Evolutionary conservation across 2,113 vertebrate genomes (phyloP), one percentile per base, ranked within the genome.

Genomic region (Tauraco erythrolophus): DNA sequence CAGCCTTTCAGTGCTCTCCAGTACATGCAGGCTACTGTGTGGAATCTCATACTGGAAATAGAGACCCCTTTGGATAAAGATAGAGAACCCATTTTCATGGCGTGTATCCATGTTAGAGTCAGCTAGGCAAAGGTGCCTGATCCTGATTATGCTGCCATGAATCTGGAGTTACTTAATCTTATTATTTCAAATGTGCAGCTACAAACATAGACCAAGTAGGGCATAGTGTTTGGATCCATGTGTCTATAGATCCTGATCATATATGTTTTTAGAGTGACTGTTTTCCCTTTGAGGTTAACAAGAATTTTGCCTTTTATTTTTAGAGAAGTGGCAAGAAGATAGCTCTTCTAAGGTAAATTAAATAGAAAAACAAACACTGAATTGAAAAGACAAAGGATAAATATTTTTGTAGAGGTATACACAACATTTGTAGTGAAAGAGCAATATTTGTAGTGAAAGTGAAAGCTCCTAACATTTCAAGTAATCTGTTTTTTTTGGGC

Each of bases 251-350:
- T 6, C 21, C 19, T 39, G 9, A 46, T 14, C 39, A 46, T 4
- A 15, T 4, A 21, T 28, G 18, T 48, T 76, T 90, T 64, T 39
- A 51, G 28, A 69, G 6, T 35, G 22, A 2, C 6, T 88, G 15
- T 58, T 86, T 80, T 86, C 16, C 37, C 13, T 56, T 65, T 60
- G 27, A 56, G 18, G 9, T 69, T 75, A 80, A 45, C 9, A 62
- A 58, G 35, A 23, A 43, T 77, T 88, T 86, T 92, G 11, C 6
- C 31, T 80, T 77, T 64, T 72, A 23, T 68, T 92, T 88, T 86
- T 60, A 45, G 53, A 71, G 35, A 94, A 66, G 15, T 53, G 23
- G n/a, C 2, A 66, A 66, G 28, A 71, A 80, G 54, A 46, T 18
- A 43, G 6, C 5, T 81, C 19, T 81, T 62, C 41, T 66, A 33